phyloP scores from a whole-genome alignment of 2,797 vertebrate species.

The Trachurus trachurus region DNA sequence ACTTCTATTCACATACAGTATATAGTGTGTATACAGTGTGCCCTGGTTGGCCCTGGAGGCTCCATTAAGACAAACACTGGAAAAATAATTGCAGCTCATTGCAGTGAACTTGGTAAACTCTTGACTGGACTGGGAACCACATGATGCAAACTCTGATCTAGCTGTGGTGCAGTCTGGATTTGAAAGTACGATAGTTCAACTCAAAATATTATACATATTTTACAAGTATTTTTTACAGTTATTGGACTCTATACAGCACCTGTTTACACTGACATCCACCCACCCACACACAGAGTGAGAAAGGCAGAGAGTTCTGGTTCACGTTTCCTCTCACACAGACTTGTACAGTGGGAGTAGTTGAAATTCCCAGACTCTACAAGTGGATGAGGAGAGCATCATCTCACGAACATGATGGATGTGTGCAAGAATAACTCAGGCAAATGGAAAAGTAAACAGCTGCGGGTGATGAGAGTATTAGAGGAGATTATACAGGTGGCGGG shows the following conservation, averaged over 20 bases:
- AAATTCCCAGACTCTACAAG: slow-evolving; percentile 12
- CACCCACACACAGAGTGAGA: not conserved
- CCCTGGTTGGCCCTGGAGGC: not conserved
- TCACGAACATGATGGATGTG: slow-evolving; percentile 17
- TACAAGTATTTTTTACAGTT: too few relatives aligned
- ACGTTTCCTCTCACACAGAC: not conserved
- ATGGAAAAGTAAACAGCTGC: slow-evolving; percentile 73
- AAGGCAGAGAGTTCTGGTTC: not conserved
- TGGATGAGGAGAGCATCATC: slow-evolving; percentile 29
- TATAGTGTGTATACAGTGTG: not conserved
- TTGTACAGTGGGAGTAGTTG: not conserved
- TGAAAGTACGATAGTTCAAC: not conserved
- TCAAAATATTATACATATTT: slow-evolving; percentile 4
- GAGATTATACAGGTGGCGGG: slow-evolving; percentile 78
- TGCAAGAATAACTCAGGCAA: slow-evolving; percentile 63
- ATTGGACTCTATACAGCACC: not conserved
- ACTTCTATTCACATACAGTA: not conserved
- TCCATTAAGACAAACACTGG: not conserved
- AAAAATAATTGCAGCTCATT: not conserved
- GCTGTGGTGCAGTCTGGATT: not conserved
- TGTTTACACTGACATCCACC: not conserved
- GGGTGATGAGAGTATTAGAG: slow-evolving; percentile 70
- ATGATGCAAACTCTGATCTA: not conserved
- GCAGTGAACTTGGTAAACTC: not conserved
- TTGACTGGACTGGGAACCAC: not conserved